Evolutionary conservation across 2,113 vertebrate genomes (phyloP), one percentile per base, ranked within the genome.

Genomic region (Actenoides lindsayi): DNA sequence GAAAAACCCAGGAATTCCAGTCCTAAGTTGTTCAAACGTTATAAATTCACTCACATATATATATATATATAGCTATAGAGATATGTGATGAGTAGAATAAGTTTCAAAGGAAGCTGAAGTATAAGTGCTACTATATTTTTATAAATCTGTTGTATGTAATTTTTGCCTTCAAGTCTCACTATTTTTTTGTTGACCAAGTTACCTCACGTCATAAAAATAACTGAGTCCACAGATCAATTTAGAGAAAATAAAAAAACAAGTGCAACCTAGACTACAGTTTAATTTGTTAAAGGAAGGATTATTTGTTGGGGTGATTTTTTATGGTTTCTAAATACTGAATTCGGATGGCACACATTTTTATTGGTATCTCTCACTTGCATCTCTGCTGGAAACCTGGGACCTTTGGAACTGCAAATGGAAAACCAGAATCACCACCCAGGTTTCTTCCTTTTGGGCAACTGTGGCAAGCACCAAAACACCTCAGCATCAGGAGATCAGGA

Each of bases 311-410:
- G 2, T 12, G 13, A 9, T 8, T 41, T 28, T 11, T 11, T 35
- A 1, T 13, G 44, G 35, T 16, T 67, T 91, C 81, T 24, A 44
- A 70, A 41, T 30, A 56, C 68, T 0, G 0, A 44, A 28, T 75
- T 41, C 46, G 27, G 3, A n/a, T 35, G 7, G 41, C 31, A 69
- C 23, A 27, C 5, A 5, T 28, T 68, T 77, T 62, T 28, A 46
- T 31, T 44, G 14, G 12, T 35, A 56, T 0, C 0, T 23, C 57
- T 51, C 6, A 6, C 23, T 62, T 77, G 35, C 5, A 50, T 8
- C 39, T 46, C 23, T 33, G 30, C 4, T 37, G 1, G 10, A 74
- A 74, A 10, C 7, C 28, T 69, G 24, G 13, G 75, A 74, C 14
- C 11, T 70, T 35, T 35, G 25, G 78, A 67, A 14, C 50, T 41